phyloP scores from a whole-genome alignment of 53 echinoderm and acorn worm species.

The Holothuria leucospilota region DNA sequence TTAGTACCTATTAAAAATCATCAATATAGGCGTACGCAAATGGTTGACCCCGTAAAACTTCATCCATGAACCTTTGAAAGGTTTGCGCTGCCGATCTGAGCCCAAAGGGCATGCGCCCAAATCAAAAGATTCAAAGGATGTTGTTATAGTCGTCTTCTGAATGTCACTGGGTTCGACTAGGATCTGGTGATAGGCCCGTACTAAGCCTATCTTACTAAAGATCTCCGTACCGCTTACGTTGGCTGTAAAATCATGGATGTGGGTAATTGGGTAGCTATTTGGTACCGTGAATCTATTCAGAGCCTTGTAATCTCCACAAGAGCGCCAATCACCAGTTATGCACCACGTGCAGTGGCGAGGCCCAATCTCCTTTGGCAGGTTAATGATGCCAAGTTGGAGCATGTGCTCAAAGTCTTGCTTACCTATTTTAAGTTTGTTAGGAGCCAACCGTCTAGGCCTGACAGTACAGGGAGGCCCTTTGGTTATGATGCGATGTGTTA shows the following conservation, averaged over 20 bases:
- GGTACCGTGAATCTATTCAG: constrained; percentile 33
- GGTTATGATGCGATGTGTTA: constrained; percentile 26
- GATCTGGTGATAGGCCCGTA: too few relatives aligned
- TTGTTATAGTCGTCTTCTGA: constrained; percentile 31
- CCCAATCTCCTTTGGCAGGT: too few relatives aligned
- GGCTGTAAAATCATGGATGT: constrained; percentile 34
- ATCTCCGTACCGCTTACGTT: background rate
- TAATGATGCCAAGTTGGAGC: too few relatives aligned
- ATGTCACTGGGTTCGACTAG: background rate
- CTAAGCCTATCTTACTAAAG: constrained; percentile 30
- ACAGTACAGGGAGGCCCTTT: background rate
- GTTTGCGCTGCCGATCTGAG: too few relatives aligned
- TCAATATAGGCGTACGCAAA: constrained; percentile 60
- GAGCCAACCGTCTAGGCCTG: constrained; percentile 49
- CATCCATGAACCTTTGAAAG: too few relatives aligned
- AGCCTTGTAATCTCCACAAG: background rate
- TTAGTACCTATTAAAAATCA: constrained; percentile 48
- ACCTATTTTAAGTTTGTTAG: constrained; percentile 34
- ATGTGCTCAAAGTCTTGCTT: constrained; percentile 53
- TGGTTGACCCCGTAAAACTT: background rate
- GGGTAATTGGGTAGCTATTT: constrained; percentile 27
- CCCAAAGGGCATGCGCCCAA: constrained; percentile 57
- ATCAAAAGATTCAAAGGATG: constrained; percentile 57
- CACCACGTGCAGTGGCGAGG: too few relatives aligned
- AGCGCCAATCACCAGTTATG: too few relatives aligned